Evolutionary conservation across 1,140 invertebrate species (phyloP).

Genomic region (Cotesia chilonis): DNA sequence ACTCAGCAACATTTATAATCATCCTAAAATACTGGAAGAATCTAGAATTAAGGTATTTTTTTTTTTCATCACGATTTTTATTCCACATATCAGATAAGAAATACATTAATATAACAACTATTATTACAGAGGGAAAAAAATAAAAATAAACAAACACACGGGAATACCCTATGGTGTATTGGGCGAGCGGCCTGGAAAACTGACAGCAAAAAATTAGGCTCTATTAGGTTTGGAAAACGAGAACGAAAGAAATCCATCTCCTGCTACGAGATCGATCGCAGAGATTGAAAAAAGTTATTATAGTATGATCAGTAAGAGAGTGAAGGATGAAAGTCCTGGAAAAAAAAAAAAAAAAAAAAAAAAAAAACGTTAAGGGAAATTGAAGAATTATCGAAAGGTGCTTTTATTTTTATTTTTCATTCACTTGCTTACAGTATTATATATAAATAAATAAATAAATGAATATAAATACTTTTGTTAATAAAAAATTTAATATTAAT

Average conservation of each 20-base stretch:
- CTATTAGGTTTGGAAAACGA: conserved; percentile 70
- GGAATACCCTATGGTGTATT: conserved; percentile 78
- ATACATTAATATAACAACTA: conserved; percentile 24
- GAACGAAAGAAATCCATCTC: conserved; percentile 40
- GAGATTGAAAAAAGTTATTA: conserved; percentile 76
- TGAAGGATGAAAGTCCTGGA: conserved; percentile 78
- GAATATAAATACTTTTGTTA: too few species aligned
- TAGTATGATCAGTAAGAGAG: conserved; percentile 76
- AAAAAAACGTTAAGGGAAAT: conserved; percentile 78
- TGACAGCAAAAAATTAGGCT: conserved; percentile 76
- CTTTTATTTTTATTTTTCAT: neutral
- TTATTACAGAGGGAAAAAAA: conserved; percentile 65
- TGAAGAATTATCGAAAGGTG: conserved; percentile 84
- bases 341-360: conserved; percentile 79
- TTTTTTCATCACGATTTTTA: neutral
- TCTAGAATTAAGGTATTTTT: conserved; percentile 67
- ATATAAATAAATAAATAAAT: too few species aligned
- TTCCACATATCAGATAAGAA: neutral
- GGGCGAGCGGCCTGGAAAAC: conserved; percentile 63
- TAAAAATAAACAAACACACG: conserved; percentile 76
- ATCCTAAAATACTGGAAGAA: conserved; percentile 87
- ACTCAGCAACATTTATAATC: conserved; percentile 92
- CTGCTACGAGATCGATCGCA: conserved; percentile 67
- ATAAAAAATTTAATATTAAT: too few species aligned
- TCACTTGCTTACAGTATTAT: too few species aligned